Percentiles rank a stretch among this genome's conserved stretches.
Conservation (phyloP, 2,113 vertebrate genomes). For the Chaetorhynchus papuensis region DNA sequence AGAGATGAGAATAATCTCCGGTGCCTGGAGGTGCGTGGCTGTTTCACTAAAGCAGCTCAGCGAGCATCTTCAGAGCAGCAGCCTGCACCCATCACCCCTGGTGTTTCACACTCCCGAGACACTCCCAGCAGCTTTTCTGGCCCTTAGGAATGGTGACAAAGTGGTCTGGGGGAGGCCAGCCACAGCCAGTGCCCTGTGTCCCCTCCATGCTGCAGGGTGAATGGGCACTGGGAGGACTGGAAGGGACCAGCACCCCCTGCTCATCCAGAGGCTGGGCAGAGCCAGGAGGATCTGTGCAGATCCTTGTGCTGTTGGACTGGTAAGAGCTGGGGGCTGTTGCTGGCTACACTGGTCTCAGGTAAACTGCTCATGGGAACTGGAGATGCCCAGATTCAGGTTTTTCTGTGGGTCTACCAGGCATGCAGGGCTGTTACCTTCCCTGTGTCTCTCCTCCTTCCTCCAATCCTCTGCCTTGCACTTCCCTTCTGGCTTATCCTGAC, state of each 20-base stretch:
- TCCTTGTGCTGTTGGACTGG: not conserved
- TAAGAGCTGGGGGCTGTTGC: not conserved
- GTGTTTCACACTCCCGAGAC: not conserved
- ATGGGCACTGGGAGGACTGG: not conserved
- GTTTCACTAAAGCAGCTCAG: not conserved
- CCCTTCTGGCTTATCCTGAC: not conserved
- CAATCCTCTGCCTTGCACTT: not conserved
- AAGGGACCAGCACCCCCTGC: not conserved
- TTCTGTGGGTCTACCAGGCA: not conserved
- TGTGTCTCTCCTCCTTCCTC: not conserved
- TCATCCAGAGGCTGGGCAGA: not conserved
- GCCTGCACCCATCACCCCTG: not conserved
- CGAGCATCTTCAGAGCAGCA: not conserved
- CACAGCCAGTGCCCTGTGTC: rapidly evolving
- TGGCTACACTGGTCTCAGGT: not conserved
- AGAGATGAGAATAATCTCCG: not conserved
- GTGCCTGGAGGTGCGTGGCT: not conserved
- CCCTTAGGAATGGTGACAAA: not conserved
- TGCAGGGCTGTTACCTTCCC: not conserved
- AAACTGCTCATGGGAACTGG: not conserved
- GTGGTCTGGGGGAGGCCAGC: not conserved
- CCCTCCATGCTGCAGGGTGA: not conserved
- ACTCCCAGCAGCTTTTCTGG: not conserved
- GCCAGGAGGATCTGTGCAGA: not conserved
- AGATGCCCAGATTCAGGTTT: not conserved